Percentiles rank a stretch among this genome's conserved stretches.
Conservation (phyloP, 2,797 vertebrate genomes). For the Iguana delicatissima region DNA sequence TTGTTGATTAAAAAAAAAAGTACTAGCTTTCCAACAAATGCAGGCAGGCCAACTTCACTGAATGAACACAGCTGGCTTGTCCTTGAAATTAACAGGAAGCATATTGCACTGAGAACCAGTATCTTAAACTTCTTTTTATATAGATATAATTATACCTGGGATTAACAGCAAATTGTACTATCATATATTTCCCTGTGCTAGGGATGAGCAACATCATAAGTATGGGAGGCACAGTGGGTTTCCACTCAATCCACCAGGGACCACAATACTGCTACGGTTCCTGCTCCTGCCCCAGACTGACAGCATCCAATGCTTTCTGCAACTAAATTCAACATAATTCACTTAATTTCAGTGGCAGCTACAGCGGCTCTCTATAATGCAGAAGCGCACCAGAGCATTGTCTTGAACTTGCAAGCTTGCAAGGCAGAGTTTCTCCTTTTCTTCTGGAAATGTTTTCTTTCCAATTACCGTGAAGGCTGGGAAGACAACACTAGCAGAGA, state of each 20-base stretch:
- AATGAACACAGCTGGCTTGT: not conserved
- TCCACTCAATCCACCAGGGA: not conserved
- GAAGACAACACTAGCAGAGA: not conserved
- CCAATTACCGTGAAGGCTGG: not conserved
- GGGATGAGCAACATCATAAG: not conserved
- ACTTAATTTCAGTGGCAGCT: not conserved
- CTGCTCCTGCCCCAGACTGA: not conserved
- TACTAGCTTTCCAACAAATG: not conserved
- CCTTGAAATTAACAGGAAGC: not conserved
- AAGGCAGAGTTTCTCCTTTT: not conserved
- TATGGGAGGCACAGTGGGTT: not conserved
- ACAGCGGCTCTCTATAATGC: not conserved
- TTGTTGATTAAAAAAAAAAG: not conserved
- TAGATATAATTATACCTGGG: not conserved
- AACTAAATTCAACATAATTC: not conserved
- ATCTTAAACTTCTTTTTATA: not conserved
- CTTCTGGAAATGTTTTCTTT: not conserved
- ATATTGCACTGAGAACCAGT: not conserved
- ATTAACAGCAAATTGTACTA: not conserved
- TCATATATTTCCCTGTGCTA: not conserved
- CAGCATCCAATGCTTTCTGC: no score
- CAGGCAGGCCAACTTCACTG: not conserved
- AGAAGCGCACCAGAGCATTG: not conserved
- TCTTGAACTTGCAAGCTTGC: not conserved
- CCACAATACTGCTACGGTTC: not conserved